Conservation (phyloP, 2,888 invertebrate genomes). For the Barypeithes pellucidus region DNA sequence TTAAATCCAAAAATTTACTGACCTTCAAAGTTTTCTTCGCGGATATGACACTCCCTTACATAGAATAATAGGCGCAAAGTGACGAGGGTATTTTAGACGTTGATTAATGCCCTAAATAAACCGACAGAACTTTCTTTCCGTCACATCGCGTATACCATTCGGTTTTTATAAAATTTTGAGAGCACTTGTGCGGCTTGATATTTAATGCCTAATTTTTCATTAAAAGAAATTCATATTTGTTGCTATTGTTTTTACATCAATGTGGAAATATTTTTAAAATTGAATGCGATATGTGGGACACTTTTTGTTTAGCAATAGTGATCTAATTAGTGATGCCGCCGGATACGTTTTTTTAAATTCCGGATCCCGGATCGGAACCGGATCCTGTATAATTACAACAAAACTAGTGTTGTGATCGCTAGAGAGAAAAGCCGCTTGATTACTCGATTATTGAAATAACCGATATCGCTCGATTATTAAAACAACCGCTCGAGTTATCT, state of each 20-base stretch:
- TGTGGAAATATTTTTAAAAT: no score
- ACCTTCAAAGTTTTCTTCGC: constrained; percentile 4
- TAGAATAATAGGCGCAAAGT: constrained; percentile 7
- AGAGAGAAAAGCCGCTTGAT: no score
- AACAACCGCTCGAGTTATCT: no score
- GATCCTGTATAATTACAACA: no score
- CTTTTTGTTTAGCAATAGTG: background rate
- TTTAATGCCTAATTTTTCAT: background rate
- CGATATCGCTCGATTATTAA: no score
- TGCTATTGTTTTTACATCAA: no score
- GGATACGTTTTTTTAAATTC: no score
- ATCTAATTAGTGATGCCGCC: no score
- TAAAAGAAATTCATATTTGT: background rate
- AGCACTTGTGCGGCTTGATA: background rate
- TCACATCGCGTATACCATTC: background rate
- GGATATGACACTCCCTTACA: background rate
- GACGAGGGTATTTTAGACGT: constrained; percentile 5
- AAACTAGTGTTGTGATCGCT: no score
- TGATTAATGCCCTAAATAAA: constrained; percentile 4
- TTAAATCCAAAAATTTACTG: background rate
- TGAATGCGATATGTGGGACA: no score
- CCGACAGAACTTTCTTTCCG: background rate
- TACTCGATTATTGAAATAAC: no score
- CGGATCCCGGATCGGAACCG: no score
- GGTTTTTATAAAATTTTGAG: background rate